Evolutionary conservation across 2,113 vertebrate genomes (phyloP).

Genomic region (Oryzias curvinotus): DNA sequence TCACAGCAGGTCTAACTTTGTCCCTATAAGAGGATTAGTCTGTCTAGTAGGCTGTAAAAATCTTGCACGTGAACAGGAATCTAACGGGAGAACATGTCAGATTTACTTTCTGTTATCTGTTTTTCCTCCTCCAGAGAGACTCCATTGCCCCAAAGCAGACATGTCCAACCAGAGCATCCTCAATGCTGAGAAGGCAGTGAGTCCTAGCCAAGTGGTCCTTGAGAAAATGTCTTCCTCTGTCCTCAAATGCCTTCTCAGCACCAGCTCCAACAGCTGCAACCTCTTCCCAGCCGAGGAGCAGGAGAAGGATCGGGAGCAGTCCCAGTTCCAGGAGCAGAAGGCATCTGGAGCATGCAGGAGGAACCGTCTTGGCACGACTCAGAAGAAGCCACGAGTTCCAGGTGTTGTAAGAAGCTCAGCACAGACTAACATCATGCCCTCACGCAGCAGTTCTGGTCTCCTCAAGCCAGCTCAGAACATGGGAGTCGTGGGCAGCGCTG

Average conservation of each 20-base stretch:
- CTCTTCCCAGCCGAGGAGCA: conserved; percentile 83
- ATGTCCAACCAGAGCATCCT: conserved; percentile 85
- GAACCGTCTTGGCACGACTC: conserved; percentile 10
- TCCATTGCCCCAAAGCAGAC: conserved; percentile 89
- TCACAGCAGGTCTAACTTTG: conserved; percentile 34
- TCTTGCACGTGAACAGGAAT: conserved; percentile 27
- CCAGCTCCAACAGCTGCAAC: conserved; percentile 85
- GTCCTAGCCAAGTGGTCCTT: conserved; percentile 72
- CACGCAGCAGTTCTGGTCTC: conserved; percentile 46
- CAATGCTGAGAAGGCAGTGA: conserved; percentile 69
- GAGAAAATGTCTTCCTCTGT: conserved; percentile 74
- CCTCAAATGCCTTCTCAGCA: conserved; percentile 85
- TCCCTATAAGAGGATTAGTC: conserved; percentile 56
- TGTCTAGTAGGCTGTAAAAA: conserved; percentile 19
- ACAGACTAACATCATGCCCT: conserved; percentile 50
- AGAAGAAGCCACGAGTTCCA: conserved; percentile 21
- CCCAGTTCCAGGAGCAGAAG: conserved; percentile 61
- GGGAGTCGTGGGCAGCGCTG: conserved; percentile 66
- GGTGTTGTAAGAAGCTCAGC: conserved; percentile 53
- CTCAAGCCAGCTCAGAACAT: conserved; percentile 64
- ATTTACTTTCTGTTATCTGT: not conserved
- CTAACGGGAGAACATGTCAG: conserved; percentile 14
- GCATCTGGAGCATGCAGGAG: conserved; percentile 37
- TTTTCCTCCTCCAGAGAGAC: conserved; percentile 77
- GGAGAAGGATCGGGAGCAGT: conserved; percentile 54